These are phyloP conservation scores for Alethe diademata DNA, from an alignment of 2,113 vertebrate species.

Conservation along the genomic window DNA sequence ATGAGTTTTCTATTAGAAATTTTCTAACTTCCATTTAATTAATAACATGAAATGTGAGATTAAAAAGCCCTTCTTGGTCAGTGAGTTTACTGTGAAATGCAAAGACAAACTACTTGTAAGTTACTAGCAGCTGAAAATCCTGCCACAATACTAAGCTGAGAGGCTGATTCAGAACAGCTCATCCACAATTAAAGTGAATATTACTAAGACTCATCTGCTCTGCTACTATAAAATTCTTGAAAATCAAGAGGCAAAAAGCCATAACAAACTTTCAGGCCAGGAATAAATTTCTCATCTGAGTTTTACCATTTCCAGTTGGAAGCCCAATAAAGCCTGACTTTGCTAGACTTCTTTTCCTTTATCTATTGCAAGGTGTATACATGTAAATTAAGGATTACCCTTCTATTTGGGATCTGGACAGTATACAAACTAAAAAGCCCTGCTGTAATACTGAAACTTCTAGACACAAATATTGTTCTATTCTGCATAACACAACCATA, in stretches of 20 bases:
- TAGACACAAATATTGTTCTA: background rate
- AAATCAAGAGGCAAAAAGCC: background rate
- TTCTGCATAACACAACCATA: background rate
- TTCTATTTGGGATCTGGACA: background rate
- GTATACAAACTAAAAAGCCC: background rate
- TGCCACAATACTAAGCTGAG: background rate
- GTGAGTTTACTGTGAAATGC: background rate
- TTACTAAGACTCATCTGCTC: background rate
- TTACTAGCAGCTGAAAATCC: background rate
- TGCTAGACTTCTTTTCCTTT: background rate
- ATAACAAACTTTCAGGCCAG: background rate
- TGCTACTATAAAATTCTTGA: background rate
- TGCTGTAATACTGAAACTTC: background rate
- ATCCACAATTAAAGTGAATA: background rate
- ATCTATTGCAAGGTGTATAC: background rate
- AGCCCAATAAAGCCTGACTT: background rate
- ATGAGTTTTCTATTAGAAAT: background rate
- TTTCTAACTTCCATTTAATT: background rate
- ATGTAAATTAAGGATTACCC: background rate
- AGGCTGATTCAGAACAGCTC: background rate
- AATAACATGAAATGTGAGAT: background rate
- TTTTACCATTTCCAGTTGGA: background rate
- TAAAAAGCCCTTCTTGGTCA: background rate
- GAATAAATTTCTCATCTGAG: background rate
- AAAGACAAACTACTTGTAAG: background rate